Evolutionary conservation across 2,888 invertebrate species (phyloP).

Genomic region (Empis livida): DNA sequence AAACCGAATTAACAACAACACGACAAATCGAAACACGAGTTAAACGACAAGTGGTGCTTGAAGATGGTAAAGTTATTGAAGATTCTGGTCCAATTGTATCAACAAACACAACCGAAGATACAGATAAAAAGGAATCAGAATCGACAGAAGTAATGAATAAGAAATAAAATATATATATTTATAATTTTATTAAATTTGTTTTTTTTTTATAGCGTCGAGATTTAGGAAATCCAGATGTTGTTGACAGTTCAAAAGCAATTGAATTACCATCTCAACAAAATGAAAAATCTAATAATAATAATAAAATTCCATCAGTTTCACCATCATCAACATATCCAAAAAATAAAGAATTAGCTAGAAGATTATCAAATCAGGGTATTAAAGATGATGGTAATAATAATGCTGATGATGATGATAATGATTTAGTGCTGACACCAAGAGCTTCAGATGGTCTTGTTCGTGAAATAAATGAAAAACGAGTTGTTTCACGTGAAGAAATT

Average conservation of each 20-base stretch:
- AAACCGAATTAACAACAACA: constrained; percentile 78
- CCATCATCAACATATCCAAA: neutral
- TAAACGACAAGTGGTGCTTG: constrained; percentile 74
- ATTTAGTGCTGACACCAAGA: constrained; percentile 43
- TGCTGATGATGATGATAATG: constrained; percentile 11
- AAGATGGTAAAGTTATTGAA: constrained; percentile 80
- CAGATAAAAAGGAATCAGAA: constrained; percentile 77
- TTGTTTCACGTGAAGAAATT: constrained; percentile 69
- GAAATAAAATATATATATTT: no score
- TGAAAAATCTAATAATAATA: neutral
- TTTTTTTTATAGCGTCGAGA: constrained; percentile 36
- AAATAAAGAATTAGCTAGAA: neutral
- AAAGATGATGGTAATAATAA: neutral
- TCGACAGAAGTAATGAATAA: constrained; percentile 79
- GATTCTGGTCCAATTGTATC: constrained; percentile 85
- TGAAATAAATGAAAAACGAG: constrained; percentile 65
- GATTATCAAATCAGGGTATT: neutral
- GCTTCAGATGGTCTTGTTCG: constrained; percentile 60
- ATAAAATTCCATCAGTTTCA: neutral
- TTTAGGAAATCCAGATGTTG: constrained; percentile 34
- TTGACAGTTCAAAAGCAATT: constrained; percentile 15
- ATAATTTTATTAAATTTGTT: constrained; percentile 1
- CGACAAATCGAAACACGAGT: constrained; percentile 84
- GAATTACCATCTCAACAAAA: constrained; percentile 4
- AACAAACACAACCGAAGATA: constrained; percentile 82